Base-by-base conservation (phyloP, 1,140 invertebrate species). In the Aphelinus atriplicis region DNA sequence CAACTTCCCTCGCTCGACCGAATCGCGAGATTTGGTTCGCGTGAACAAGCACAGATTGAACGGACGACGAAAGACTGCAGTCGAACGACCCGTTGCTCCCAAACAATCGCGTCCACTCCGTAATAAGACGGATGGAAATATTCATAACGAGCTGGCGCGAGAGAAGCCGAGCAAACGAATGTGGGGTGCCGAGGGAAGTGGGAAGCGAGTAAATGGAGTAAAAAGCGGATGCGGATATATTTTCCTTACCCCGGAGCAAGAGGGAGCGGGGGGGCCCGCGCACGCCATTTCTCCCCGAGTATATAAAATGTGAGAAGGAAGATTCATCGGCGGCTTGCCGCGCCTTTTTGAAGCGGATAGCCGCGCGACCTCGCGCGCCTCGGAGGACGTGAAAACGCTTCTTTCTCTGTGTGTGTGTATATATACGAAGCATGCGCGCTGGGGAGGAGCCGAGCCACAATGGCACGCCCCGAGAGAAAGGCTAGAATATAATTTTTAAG, bases 401-500 rank as follows among this genome's bases (percentile, higher is more conserved):
- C 56, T 62, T 74, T 51, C 9, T 76, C 58, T 62, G 69, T 26
- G 26, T 26, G 26, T 26, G 26, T 26, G 26, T 26, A 26, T 26
- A 26, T 26, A 26, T 26, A 26, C 26, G 26, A 26, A 26, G 26
- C 26, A 0, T 26, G 26, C 26, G 26, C 26, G 26, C 26, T 0
- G 26, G 26, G 26, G 26, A 26, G 26, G 26, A 26, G 26, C 26
- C 26, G 26, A 26, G 26, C 4, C 47, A 6, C 51, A 4, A 53
- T 53, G 51, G 48, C 45, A 47, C 26, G 63, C 48, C 50, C 46
- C 63, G n/a, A 46, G 66, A 47, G 43, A 26, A 50, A 10, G 48
- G 55, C 45, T 57, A 71, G 69, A 9, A 68, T 64, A 78, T 78
- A 80, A 78, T 81, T 78, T 78, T 78, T 69, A 63, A 76, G 66